Base-by-base conservation (phyloP, 2,113 vertebrate species). In the Pimephales promelas region DNA sequence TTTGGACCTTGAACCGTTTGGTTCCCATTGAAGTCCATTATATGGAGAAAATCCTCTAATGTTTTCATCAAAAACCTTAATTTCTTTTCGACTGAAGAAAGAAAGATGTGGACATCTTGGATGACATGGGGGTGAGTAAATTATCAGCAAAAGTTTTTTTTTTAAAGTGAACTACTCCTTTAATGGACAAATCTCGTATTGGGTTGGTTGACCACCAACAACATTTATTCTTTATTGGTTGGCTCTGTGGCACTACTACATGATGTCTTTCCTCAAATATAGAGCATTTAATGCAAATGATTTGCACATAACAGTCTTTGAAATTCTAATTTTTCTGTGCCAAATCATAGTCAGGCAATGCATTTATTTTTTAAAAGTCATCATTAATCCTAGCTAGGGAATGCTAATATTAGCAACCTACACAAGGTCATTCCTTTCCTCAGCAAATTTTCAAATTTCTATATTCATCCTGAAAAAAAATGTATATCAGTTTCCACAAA, bases 171-270 rank as follows among this genome's bases (percentile, higher is more conserved):
- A n/a, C n/a, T n/a, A n/a, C n/a, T n/a, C n/a, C n/a, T n/a, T 59
- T 18, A 52, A 83, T 49, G 18, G 36, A 26, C 72, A 62, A 52
- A 49, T 10, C 13, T 68, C 26, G 47, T 31, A 3, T 10, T 56
- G 59, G 16, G 62, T 31, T 84, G 66, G 62, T 20, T 71, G 54
- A 78, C 36, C n/a, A 64, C 13, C 43, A 71, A 5, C 20, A 71
- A 59, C 18, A 13, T 28, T 34, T n/a, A 56, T 40, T 68, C 5
- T 36, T 64, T 43, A 10, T n/a, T n/a, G 26, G 26, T 10, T 28
- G 11, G n/a, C n/a, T 72, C 6, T 18, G 40, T 6, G 6, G 11
- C 28, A 34, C 16, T 20, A 64, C 11, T 72, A 72, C n/a, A 72
- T n/a, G 47, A 45, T 4, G 0, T n/a, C 36, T n/a, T 24, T 71